A percentile compares a stretch with the other conserved stretches of the same genome.
phyloP scores from a whole-genome alignment of 2,113 vertebrate genomes.

The Bubo bubo region DNA sequence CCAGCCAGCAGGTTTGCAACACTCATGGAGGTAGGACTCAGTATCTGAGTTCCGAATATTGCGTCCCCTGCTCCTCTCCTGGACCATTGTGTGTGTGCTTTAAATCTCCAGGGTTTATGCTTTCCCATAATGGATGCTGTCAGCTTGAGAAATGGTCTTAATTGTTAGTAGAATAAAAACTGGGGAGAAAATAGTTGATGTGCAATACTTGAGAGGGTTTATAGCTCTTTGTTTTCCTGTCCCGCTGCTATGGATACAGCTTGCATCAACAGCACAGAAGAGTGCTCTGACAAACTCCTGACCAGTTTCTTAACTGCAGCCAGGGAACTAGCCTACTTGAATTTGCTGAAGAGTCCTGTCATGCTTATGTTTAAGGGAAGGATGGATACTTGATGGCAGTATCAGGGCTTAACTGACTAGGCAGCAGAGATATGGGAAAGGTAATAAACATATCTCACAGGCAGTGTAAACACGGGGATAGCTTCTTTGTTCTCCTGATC shows the following conservation, averaged over 20 bases:
- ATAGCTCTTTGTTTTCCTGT: not conserved
- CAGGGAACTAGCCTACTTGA: not conserved
- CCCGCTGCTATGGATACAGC: not conserved
- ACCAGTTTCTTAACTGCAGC: not conserved
- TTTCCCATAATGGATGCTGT: not conserved
- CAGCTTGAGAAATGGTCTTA: not conserved
- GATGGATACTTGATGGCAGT: not conserved
- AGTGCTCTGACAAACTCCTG: not conserved
- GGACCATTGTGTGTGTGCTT: not conserved
- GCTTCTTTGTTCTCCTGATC: not conserved
- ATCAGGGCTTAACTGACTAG: not conserved
- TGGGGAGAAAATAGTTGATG: not conserved
- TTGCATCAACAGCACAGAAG: not conserved
- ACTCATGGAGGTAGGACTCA: not conserved
- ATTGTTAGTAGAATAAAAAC: not conserved
- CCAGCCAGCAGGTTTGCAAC: not conserved
- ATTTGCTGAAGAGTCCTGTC: not conserved
- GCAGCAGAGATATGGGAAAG: not conserved
- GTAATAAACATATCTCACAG: not conserved
- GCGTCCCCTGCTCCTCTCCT: not conserved
- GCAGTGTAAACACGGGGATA: accelerated
- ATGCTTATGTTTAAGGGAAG: not conserved
- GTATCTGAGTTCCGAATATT: not conserved
- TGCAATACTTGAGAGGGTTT: not conserved
- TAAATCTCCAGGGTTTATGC: not conserved